These are phyloP conservation scores for Platycheirus albimanus DNA, from an alignment of 2,888 invertebrate species.

Conservation along the genomic window DNA sequence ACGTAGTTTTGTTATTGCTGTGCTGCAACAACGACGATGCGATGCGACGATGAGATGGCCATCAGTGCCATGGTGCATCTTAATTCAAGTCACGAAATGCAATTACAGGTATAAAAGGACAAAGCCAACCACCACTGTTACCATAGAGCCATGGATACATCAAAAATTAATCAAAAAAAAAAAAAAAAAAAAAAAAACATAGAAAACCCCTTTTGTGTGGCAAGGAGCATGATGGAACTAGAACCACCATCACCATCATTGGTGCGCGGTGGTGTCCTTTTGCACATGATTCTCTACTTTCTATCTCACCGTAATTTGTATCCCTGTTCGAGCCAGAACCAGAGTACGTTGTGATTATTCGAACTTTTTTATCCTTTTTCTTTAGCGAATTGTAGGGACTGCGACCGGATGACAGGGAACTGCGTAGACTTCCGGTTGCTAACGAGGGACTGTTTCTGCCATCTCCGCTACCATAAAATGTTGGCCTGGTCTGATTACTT, in stretches of 20 bases:
- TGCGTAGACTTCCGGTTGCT: slow-evolving; percentile 79
- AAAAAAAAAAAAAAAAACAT: slow-evolving; percentile 16
- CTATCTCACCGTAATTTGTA: slow-evolving; percentile 60
- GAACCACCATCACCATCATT: slow-evolving; percentile 12
- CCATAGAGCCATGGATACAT: slow-evolving; percentile 42
- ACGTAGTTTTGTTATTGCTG: slow-evolving; percentile 6
- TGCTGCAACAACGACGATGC: slow-evolving; percentile 14
- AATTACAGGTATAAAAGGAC: slow-evolving; percentile 75
- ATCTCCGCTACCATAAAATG: slow-evolving; percentile 69
- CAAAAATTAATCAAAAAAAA: slow-evolving; percentile 63
- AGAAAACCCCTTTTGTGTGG: not conserved
- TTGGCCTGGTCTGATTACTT: slow-evolving; percentile 53
- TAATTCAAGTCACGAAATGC: slow-evolving; percentile 77
- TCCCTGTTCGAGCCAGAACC: slow-evolving; percentile 58
- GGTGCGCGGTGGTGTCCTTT: slow-evolving; percentile 34
- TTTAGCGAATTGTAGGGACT: slow-evolving; percentile 80
- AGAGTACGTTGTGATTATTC: slow-evolving; percentile 81
- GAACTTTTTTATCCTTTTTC: slow-evolving; percentile 82
- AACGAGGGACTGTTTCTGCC: slow-evolving; percentile 80
- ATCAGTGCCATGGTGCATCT: slow-evolving; percentile 9
- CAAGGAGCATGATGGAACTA: not conserved
- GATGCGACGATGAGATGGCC: not conserved
- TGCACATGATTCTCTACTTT: slow-evolving; percentile 29
- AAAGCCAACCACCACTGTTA: slow-evolving; percentile 41
- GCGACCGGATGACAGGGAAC: slow-evolving; percentile 81